These are phyloP conservation scores for Atherinomorus stipes DNA, from an alignment of 2,113 vertebrate genomes.

Conservation along the genomic window DNA sequence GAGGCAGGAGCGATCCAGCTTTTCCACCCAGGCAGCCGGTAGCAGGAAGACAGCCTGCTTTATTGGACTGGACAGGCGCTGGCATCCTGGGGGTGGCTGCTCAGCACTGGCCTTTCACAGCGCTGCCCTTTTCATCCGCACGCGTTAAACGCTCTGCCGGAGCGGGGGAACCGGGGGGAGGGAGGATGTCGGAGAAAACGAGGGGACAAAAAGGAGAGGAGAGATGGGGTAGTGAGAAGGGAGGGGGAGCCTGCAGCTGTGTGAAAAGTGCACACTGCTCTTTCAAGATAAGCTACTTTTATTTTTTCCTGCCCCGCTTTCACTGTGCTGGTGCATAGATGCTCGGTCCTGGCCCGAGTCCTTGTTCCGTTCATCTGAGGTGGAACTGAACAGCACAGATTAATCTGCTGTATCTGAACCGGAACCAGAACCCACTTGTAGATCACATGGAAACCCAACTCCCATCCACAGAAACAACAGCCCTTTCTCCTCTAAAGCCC, in stretches of 20 bases:
- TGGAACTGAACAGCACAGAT: constrained; percentile 70
- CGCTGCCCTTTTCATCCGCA: constrained; percentile 83
- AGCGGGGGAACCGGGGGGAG: constrained; percentile 57
- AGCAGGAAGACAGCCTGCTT: constrained; percentile 80
- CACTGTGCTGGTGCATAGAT: constrained; percentile 56
- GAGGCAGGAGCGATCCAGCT: constrained; percentile 62
- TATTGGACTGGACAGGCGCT: constrained; percentile 89
- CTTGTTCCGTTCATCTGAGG: constrained; percentile 73
- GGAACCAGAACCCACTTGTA: constrained; percentile 50
- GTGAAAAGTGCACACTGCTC: constrained; percentile 80
- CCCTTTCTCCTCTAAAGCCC: background rate
- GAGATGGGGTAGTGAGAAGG: constrained; percentile 55
- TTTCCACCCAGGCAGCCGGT: constrained; percentile 58
- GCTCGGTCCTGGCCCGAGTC: constrained; percentile 68
- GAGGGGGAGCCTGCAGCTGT: constrained; percentile 77
- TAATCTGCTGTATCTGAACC: constrained; percentile 67
- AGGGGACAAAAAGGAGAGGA: constrained; percentile 57
- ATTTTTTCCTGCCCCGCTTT: constrained; percentile 50
- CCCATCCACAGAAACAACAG: constrained; percentile 25
- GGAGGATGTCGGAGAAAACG: constrained; percentile 44
- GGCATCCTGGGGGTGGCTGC: constrained; percentile 78
- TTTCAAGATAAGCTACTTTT: constrained; percentile 83
- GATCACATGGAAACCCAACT: constrained; percentile 34
- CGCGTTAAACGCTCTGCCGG: constrained; percentile 79
- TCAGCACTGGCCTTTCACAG: constrained; percentile 80